These are phyloP conservation scores for Hetaerina titia DNA, from an alignment of 2,888 invertebrate genomes.

Conservation along the genomic window DNA sequence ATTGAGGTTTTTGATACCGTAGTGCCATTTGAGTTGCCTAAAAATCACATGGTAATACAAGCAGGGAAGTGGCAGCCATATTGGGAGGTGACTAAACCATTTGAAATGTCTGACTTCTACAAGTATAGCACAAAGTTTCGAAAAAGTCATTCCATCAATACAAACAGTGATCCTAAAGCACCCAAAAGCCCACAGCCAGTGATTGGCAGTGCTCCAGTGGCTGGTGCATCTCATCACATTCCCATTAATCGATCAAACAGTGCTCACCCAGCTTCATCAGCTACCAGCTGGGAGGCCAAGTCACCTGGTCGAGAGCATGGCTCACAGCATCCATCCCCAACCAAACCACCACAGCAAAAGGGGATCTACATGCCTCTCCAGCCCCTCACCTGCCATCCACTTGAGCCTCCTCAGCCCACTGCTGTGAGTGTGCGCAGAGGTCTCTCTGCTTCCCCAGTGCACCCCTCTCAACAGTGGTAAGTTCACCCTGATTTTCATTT, in stretches of 20 bases:
- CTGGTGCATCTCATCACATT: not conserved
- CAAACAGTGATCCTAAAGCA: not conserved
- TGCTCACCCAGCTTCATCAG: conserved; percentile 3
- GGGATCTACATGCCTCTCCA: conserved; percentile 78
- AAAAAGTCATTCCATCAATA: conserved; percentile 76
- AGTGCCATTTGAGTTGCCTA: conserved; percentile 86
- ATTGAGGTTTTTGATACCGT: conserved; percentile 73
- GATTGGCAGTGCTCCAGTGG: conserved; percentile 40
- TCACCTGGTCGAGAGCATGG: not conserved
- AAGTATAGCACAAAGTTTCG: conserved; percentile 97
- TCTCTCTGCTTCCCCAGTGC: conserved; percentile 16
- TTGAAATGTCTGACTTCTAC: conserved; percentile 98
- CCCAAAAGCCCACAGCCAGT: conserved; percentile 44
- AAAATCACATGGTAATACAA: conserved; percentile 91
- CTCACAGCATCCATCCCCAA: conserved; percentile 8
- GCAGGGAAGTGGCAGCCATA: conserved; percentile 94
- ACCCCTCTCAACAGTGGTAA: conserved; percentile 49
- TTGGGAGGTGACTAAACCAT: conserved; percentile 96
- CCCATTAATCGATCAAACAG: conserved; percentile 39
- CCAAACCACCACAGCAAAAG: conserved; percentile 73
- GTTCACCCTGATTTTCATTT: not conserved
- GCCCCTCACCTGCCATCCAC: conserved; percentile 78
- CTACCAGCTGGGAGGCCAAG: not conserved
- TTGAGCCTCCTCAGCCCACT: conserved; percentile 69
- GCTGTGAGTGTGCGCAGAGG: not conserved